Conservation (phyloP, 2,797 vertebrate genomes). For the Argentina silus region DNA sequence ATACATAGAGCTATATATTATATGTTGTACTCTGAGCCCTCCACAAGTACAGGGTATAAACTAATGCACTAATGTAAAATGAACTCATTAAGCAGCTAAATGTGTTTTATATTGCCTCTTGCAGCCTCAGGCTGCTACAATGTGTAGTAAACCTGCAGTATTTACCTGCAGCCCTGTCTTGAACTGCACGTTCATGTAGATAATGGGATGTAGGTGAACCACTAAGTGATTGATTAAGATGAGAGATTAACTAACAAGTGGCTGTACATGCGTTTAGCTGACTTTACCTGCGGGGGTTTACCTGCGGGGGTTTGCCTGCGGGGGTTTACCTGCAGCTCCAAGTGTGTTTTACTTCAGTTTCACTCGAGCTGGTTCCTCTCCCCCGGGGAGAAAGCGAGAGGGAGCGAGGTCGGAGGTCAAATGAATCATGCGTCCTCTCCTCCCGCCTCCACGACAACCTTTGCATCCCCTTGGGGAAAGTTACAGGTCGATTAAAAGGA, state of each 20-base stretch:
- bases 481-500: slow-evolving; percentile 19
- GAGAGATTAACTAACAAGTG: background rate
- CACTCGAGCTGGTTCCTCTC: background rate
- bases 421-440: slow-evolving; percentile 11
- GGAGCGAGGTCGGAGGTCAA: background rate
- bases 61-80: too few relatives aligned
- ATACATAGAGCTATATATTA: too few relatives aligned
- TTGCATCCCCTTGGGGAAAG: background rate
- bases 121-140: background rate
- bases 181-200: background rate
- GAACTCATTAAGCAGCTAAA: background rate
- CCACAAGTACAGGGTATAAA: too few relatives aligned
- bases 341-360: background rate
- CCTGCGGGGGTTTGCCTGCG: background rate
- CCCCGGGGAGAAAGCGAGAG: background rate
- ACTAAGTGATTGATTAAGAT: background rate
- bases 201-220: background rate
- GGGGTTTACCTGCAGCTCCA: background rate
- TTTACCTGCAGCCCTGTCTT: background rate
- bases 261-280: background rate
- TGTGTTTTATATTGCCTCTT: background rate
- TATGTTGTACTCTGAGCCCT: too few relatives aligned
- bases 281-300: background rate
- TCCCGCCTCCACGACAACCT: slow-evolving; percentile 1
- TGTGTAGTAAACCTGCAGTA: background rate